Evolutionary conservation across 2,888 invertebrate species (phyloP).

Genomic region (Netelia inedita): DNA sequence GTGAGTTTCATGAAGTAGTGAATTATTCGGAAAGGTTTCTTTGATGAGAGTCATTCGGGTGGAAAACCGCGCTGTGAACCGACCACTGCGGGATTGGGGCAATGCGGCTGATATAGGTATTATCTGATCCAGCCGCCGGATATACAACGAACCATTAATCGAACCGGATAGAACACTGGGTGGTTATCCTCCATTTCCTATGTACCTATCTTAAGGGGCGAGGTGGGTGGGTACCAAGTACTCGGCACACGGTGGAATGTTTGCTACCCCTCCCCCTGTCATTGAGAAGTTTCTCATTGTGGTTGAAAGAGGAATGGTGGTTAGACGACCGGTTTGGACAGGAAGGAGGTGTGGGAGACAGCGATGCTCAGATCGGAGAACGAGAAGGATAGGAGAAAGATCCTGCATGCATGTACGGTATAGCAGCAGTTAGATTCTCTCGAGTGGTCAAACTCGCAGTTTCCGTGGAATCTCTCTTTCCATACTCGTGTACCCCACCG

Average conservation of each 20-base stretch:
- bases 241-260: slow-evolving; percentile 30
- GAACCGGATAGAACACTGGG: slow-evolving; percentile 37
- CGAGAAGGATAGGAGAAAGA: slow-evolving; percentile 13
- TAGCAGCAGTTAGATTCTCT: slow-evolving; percentile 36
- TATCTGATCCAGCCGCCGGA: slow-evolving; percentile 12
- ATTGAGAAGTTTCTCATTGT: slow-evolving; percentile 53
- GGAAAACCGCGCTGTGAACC: slow-evolving; percentile 42
- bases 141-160: slow-evolving; percentile 30
- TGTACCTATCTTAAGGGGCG: not conserved
- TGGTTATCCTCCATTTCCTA: slow-evolving; percentile 47
- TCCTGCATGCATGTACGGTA: slow-evolving; percentile 19
- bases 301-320: slow-evolving; percentile 15
- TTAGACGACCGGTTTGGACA: not conserved
- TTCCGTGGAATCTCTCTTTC: slow-evolving; percentile 42
- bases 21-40: slow-evolving; percentile 35
- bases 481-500: not conserved
- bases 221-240: slow-evolving; percentile 8
- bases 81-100: not conserved
- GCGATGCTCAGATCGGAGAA: not conserved
- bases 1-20: not conserved
- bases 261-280: slow-evolving; percentile 16
- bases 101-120: slow-evolving; percentile 11
- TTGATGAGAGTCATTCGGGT: slow-evolving; percentile 29
- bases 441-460: slow-evolving; percentile 65
- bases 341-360: too few relatives aligned